Conservation (phyloP, 2,888 invertebrate genomes). For the Periphyllus acericola region DNA sequence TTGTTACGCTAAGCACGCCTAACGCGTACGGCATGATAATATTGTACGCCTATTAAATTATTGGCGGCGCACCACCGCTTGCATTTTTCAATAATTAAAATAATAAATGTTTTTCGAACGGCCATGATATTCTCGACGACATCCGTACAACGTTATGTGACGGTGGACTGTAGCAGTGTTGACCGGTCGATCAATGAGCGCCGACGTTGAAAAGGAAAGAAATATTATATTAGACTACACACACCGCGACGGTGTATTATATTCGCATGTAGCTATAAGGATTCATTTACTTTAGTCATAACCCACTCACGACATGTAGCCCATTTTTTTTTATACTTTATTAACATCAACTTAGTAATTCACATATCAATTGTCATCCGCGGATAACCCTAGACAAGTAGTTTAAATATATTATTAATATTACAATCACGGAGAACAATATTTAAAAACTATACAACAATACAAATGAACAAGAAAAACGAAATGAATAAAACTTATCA, state of each 20-base stretch:
- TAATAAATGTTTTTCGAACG: background rate
- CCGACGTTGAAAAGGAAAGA: background rate
- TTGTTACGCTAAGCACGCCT: background rate
- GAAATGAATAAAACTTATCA: background rate
- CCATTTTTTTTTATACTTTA: slow-evolving; percentile 47
- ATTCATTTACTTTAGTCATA: background rate
- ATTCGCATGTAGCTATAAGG: background rate
- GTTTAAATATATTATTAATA: background rate
- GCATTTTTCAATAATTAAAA: background rate
- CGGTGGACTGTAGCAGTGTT: too few relatives aligned
- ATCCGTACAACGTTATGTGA: too few relatives aligned
- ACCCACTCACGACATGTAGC: slow-evolving; percentile 24
- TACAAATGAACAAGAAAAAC: slow-evolving; percentile 25
- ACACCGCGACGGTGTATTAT: background rate
- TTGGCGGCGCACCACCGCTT: background rate
- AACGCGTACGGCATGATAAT: background rate
- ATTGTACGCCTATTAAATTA: background rate
- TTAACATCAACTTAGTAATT: slow-evolving; percentile 55
- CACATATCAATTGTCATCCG: slow-evolving; percentile 28
- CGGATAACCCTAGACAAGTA: slow-evolving; percentile 11
- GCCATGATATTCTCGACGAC: background rate
- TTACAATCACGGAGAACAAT: slow-evolving; percentile 3
- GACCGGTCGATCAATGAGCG: background rate
- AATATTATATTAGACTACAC: background rate
- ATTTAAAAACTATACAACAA: slow-evolving; percentile 36